Evolutionary conservation across 2,113 vertebrate species (phyloP), one percentile per base, ranked within the genome.

Genomic region (Aix galericulata): DNA sequence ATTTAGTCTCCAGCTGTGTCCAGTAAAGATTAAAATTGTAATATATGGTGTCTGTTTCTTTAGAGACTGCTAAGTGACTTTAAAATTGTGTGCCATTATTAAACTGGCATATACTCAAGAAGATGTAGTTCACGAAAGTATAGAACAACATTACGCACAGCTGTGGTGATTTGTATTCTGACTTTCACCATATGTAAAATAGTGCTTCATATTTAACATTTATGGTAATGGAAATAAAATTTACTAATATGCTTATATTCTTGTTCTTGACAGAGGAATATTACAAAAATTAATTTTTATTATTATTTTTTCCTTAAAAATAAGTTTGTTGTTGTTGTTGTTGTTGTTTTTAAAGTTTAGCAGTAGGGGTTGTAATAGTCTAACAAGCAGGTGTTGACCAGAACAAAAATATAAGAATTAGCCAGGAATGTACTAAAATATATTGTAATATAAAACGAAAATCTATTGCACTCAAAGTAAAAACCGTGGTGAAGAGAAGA

Each of bases 21-120:
- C 23, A 77, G 42, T 44, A 93, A 87, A 94, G 14, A 95, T 86
- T 76, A 23, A 88, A 89, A 87, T 8, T 10, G 11, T 66, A 68
- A 86, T 75, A 85, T 91, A 66, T 44, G 68, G 21, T 2, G 0
- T 8, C 23, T 17, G 1, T 16, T 60, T 78, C 63, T 94, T 94
- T 68, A 82, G 60, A 87, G 76, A 91, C 44, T 82, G 8, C 40
- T 74, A 87, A 94, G 80, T 68, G 34, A 64, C 71, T 91, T 94
- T 72, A 29, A 87, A 96, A 93, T 89, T 84, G 74, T 27, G 15
- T 62, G 55, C 8, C 25, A 60, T 93, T 95, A 95, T 95, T 92
- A 73, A 95, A 89, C 26, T 84, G 78, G 42, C 60, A 75, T 82
- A 23, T 86, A 53, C 21, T 96, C 53, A 94, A 86, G 53, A 82